Conservation (phyloP, 2,888 invertebrate species). For the Macrostomum cliftonense region DNA sequence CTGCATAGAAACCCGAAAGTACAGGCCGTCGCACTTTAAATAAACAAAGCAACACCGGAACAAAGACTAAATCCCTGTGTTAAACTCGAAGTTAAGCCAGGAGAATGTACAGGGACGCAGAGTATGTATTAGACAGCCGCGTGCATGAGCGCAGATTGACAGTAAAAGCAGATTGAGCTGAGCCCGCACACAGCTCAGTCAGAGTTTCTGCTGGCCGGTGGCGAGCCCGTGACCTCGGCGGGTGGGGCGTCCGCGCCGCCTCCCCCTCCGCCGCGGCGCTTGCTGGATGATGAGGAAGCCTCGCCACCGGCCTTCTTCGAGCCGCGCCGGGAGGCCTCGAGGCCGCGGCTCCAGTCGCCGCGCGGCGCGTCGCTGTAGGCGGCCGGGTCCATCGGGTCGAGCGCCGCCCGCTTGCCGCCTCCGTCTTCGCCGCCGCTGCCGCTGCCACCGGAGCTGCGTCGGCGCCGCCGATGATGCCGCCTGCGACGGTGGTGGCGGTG, state of each 20-base stretch:
- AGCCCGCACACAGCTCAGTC: not conserved
- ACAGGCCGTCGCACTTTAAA: too few species aligned
- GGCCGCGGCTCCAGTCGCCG: constrained; percentile 62
- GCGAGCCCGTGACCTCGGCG: constrained; percentile 74
- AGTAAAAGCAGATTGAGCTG: too few species aligned
- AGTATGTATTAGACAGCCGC: too few species aligned
- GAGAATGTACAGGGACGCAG: too few species aligned
- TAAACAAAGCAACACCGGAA: too few species aligned
- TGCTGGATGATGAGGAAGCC: constrained; percentile 76
- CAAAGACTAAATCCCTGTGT: too few species aligned
- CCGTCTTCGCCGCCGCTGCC: not conserved
- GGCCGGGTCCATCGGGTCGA: constrained; percentile 89
- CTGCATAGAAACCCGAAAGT: too few species aligned
- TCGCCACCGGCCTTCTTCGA: constrained; percentile 73
- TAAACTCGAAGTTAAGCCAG: too few species aligned
- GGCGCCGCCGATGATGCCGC: not conserved
- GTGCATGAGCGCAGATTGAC: too few species aligned
- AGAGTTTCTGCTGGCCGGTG: constrained; percentile 39
- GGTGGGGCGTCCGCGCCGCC: constrained; percentile 53
- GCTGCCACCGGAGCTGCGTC: constrained; percentile 3
- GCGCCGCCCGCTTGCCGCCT: too few species aligned
- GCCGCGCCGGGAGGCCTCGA: constrained; percentile 44
- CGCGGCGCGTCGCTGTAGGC: constrained; percentile 57
- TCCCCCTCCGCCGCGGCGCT: constrained; percentile 64
- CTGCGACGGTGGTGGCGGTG: not conserved